phyloP scores from a whole-genome alignment of 2,888 invertebrate genomes.

The Torymus aiolomorphi region DNA sequence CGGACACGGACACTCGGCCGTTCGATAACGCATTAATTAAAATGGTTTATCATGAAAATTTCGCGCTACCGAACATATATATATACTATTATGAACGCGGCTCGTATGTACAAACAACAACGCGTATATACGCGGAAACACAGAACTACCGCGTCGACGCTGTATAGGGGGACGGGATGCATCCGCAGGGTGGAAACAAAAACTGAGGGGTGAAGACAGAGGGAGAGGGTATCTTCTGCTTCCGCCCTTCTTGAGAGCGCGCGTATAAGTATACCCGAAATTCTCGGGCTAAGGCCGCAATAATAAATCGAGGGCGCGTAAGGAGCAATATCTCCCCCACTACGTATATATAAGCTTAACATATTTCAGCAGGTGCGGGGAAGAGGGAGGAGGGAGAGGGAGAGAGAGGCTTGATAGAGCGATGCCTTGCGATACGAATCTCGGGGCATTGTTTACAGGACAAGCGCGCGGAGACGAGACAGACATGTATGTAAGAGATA shows the following conservation, averaged over 20 bases:
- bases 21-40: conserved; percentile 30
- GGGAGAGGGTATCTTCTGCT: not conserved
- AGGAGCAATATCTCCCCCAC: conserved; percentile 9
- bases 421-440: conserved; percentile 39
- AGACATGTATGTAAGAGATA: not conserved
- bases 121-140: no score
- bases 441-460: conserved; percentile 35
- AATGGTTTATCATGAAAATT: conserved; percentile 25
- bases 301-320: conserved; percentile 44
- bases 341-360: conserved; percentile 2
- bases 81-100: no score
- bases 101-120: no score
- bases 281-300: not conserved
- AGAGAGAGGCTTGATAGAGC: conserved; percentile 31
- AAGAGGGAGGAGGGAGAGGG: not conserved
- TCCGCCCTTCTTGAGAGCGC: not conserved
- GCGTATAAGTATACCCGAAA: not conserved
- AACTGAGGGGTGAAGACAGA: not conserved
- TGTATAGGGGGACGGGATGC: not conserved
- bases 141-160: not conserved
- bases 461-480: not conserved
- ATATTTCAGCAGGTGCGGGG: conserved; percentile 40
- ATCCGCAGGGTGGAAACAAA: no score
- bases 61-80: no score
- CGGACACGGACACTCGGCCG: no score